Evolutionary conservation across 2,888 invertebrate genomes (phyloP), one percentile per base, ranked within the genome.

Genomic region (Dasypolia templi): DNA sequence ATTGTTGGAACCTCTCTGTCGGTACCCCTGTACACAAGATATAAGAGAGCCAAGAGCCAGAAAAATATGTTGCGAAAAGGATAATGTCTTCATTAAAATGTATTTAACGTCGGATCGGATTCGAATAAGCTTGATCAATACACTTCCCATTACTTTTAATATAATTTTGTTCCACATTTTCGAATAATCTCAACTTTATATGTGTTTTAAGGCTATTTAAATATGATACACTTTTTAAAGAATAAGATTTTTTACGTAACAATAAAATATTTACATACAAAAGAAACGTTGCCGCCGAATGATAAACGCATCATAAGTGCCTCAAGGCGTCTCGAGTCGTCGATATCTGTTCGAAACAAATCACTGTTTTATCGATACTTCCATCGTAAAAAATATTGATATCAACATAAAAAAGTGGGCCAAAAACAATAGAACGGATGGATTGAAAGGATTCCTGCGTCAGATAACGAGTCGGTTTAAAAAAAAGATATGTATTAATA

Each of bases 371-470:
- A 96, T 96, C 96, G 93, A 89, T 91, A 91, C 92, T 91, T 90
- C 91, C 91, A 96, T 96, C 96, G 94, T 93, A 95, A 96, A 96
- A 96, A 96, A 95, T 94, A 95, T 95, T 94, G 95, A 95, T 95
- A 95, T 95, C 95, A 93, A 93, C 90, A 95, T 92, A 96, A 96
- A 95, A 94, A 95, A 95, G 93, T 91, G 93, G 89, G 90, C 92
- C 92, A 96, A 95, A 96, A 96, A 96, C 96, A 96, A 96, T 95
- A 94, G 95, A 93, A 93, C 91, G 93, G 94, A 94, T 92, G 93
- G 94, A 95, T 95, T 93, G 95, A 95, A 95, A 95, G 96, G 96
- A 95, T 96, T 94, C 94, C 87, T 84, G 90, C 84, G 92, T 91
- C 89, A 94, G 96, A 96, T 96, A 96, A 95, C 91, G 87, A 93